Percentiles rank a stretch among this genome's conserved stretches.
Conservation (phyloP, 2,888 invertebrate genomes). For the Plemyria rubiginata region DNA sequence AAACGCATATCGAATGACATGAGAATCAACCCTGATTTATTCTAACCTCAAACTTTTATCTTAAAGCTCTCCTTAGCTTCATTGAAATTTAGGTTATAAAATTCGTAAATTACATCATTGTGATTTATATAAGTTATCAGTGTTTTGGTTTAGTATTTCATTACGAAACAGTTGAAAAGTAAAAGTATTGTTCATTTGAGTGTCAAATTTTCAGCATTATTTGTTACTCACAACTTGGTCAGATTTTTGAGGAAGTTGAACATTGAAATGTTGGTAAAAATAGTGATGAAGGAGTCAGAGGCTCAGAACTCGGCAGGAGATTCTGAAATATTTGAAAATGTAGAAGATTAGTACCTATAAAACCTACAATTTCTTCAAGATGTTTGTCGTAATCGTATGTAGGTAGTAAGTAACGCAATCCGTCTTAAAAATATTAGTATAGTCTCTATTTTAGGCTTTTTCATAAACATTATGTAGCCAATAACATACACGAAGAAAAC, state of each 20-base stretch:
- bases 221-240: too few species aligned
- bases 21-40: conserved; percentile 10
- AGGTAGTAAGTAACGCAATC: too few species aligned
- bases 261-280: too few species aligned
- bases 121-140: not conserved
- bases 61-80: not conserved
- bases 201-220: too few species aligned
- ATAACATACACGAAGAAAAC: too few species aligned
- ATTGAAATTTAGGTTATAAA: conserved; percentile 2
- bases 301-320: not conserved
- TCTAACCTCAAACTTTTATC: conserved; percentile 22
- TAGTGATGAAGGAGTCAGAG: not conserved
- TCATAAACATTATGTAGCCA: too few species aligned
- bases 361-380: too few species aligned
- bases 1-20: conserved; percentile 9
- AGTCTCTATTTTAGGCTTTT: too few species aligned
- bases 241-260: not conserved
- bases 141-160: not conserved
- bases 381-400: too few species aligned
- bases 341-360: too few species aligned
- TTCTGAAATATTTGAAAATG: not conserved
- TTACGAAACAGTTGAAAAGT: not conserved
- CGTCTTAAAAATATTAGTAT: too few species aligned
- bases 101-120: not conserved
- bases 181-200: not conserved